A percentile compares a stretch with the other conserved stretches of the same genome.
phyloP scores from a whole-genome alignment of 2,113 vertebrate genomes.

The Antechinus stuartii region DNA sequence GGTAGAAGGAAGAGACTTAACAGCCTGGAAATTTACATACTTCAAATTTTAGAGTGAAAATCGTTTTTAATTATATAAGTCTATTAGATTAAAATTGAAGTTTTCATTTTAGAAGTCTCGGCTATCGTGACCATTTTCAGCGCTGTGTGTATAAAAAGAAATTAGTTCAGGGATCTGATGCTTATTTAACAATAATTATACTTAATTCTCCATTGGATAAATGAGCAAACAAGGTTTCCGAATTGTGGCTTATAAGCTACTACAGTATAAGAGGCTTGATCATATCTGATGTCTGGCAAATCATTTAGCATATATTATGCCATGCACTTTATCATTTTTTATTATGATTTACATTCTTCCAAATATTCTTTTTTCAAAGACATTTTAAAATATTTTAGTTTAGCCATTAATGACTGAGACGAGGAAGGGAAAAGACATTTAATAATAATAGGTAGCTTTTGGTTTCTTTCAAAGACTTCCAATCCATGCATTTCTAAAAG shows the following conservation, averaged over 20 bases:
- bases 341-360: slow-evolving; percentile 46
- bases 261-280: slow-evolving; percentile 21
- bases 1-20: slow-evolving; percentile 48
- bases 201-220: slow-evolving; percentile 34
- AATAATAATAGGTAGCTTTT: slow-evolving; percentile 28
- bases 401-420: neutral
- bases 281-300: neutral
- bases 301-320: slow-evolving; percentile 28
- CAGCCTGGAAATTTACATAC: slow-evolving; percentile 48
- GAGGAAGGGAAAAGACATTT: neutral
- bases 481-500: slow-evolving; percentile 50
- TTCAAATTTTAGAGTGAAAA: slow-evolving; percentile 43
- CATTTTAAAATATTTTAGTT: slow-evolving; percentile 24
- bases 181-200: slow-evolving; percentile 2
- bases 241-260: neutral
- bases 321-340: neutral
- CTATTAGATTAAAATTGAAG: slow-evolving; percentile 42
- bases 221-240: neutral
- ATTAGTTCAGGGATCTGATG: neutral
- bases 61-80: slow-evolving; percentile 50
- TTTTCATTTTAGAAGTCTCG: slow-evolving; percentile 69
- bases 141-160: slow-evolving; percentile 34
- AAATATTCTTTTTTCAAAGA: slow-evolving; percentile 4
- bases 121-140: slow-evolving; percentile 40
- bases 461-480: neutral